Base-by-base conservation (phyloP, 2,113 vertebrate genomes). In the Lepisosteus oculatus region DNA sequence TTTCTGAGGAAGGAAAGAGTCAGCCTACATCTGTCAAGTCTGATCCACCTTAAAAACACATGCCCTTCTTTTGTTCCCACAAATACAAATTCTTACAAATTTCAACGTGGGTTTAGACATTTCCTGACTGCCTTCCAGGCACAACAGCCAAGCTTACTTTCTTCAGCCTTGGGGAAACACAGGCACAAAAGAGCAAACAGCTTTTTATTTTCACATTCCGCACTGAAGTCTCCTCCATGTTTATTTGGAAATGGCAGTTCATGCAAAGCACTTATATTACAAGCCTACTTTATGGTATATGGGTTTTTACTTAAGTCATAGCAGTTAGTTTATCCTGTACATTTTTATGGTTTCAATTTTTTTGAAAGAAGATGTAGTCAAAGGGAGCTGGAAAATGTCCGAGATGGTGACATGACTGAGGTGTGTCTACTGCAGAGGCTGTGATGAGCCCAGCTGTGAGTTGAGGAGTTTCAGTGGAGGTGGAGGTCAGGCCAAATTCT, bases 401-500 rank as follows among this genome's bases (percentile, higher is more conserved):
- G 45, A 17, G 4, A 17, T 13, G 15, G 11, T 8, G 12, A 51
- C 6, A 8, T 6, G 51, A 12, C 7, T 61, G 29, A 61, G 68
- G 44, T 73, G 14, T 29, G 65, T 55, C 6, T 41, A 43, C 61
- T 61, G 63, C 59, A 65, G 59, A 70, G 11, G 61, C 62, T 69
- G 72, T 68, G 70, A 69, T 54, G 44, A 17, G 8, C 43, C 2
- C 15, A 43, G 41, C 43, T 55, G 41, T 42, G 9, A 8, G 64
- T 5, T 42, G 13, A 3, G 51, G 45, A 47, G 45, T 11, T 15
- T 45, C 14, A 45, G 42, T 12, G 43, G 64, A 43, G 65, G 2
- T 15, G 64, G 13, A 64, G 63, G 51, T 69, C 67, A 71, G 42
- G 29, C 43, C 9, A 73, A 59, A 57, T 54, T 67, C 17, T 70